Conservation (phyloP, 2,888 invertebrate genomes). For the Lysandra bellargus region DNA sequence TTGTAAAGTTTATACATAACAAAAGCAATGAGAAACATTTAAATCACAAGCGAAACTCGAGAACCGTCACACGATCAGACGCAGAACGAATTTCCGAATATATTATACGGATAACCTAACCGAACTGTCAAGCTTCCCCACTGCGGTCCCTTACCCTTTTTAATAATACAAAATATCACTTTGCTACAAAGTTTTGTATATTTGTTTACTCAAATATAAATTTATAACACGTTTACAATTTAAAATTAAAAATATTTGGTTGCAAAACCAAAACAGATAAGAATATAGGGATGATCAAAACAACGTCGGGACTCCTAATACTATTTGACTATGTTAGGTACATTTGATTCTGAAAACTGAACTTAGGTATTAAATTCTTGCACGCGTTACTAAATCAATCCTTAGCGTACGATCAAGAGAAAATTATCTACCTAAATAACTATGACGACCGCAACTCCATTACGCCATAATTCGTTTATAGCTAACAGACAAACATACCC, state of each 20-base stretch:
- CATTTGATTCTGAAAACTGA: too few species aligned
- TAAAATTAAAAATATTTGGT: neutral
- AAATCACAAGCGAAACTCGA: neutral
- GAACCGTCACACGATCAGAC: neutral
- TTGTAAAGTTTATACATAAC: neutral
- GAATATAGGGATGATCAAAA: too few species aligned
- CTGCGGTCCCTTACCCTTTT: slow-evolving; percentile 5
- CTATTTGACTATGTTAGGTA: too few species aligned
- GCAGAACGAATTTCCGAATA: slow-evolving; percentile 1
- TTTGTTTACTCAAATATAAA: neutral
- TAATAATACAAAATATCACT: slow-evolving; percentile 19
- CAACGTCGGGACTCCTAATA: too few species aligned
- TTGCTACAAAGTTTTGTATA: neutral
- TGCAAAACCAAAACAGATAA: neutral
- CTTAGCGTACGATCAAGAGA: too few species aligned
- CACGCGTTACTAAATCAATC: too few species aligned
- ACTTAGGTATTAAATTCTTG: too few species aligned
- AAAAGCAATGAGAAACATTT: neutral
- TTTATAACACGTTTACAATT: neutral
- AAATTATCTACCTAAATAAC: too few species aligned
- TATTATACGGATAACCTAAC: neutral
- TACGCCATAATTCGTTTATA: too few species aligned
- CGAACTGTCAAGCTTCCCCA: neutral
- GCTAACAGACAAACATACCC: too few species aligned
- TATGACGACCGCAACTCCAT: too few species aligned